Conservation (phyloP, 2,113 vertebrate species). For the Etia nguti region DNA sequence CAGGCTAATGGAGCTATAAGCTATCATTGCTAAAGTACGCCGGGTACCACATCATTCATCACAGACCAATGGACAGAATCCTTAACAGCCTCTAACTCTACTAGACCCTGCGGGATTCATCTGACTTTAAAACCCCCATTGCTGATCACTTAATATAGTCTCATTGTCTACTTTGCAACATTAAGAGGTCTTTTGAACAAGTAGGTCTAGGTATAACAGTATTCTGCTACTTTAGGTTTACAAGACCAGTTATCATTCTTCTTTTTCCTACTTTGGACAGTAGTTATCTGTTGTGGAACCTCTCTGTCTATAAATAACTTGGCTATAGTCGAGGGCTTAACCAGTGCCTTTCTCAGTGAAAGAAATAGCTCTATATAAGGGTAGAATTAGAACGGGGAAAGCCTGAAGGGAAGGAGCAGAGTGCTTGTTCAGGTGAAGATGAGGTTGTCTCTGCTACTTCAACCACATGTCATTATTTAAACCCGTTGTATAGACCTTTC, state of each 20-base stretch:
- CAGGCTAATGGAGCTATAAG: slow-evolving; percentile 67
- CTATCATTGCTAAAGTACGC: slow-evolving; percentile 61
- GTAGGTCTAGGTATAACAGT: background rate
- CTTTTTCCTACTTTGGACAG: slow-evolving; percentile 58
- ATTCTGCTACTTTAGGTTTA: slow-evolving; percentile 19
- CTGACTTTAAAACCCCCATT: slow-evolving; percentile 48
- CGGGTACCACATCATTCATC: slow-evolving; percentile 56
- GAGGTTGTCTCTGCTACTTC: slow-evolving; percentile 33
- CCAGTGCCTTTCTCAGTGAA: slow-evolving; percentile 50
- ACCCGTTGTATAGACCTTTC: slow-evolving; percentile 22
- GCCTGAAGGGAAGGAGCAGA: slow-evolving; percentile 7
- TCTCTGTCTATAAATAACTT: slow-evolving; percentile 62
- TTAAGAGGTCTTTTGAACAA: slow-evolving; percentile 27
- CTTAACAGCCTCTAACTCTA: slow-evolving; percentile 51
- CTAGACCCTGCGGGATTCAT: slow-evolving; percentile 47
- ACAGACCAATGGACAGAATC: slow-evolving; percentile 61
- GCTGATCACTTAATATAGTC: slow-evolving; percentile 48
- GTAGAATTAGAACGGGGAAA: slow-evolving; percentile 13
- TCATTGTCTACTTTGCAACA: slow-evolving; percentile 46
- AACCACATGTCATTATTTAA: slow-evolving; percentile 37
- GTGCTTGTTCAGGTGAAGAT: slow-evolving; percentile 42
- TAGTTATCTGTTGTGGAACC: slow-evolving; percentile 39
- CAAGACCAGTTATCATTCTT: slow-evolving; percentile 30
- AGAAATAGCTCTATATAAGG: slow-evolving; percentile 64
- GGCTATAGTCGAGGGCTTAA: slow-evolving; percentile 48